phyloP scores from a whole-genome alignment of 2,888 invertebrate species.

The Bibio marci region DNA sequence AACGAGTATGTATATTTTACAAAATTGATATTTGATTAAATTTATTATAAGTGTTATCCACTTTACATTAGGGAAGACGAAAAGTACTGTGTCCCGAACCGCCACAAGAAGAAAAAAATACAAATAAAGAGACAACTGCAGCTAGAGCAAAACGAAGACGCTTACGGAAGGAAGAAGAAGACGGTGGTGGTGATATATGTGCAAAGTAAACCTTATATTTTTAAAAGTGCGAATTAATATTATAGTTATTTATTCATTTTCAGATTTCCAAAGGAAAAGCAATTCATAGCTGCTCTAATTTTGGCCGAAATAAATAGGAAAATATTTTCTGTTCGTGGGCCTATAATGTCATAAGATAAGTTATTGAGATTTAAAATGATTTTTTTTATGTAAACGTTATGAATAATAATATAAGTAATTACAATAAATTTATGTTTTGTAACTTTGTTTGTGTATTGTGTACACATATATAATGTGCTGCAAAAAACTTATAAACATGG shows the following conservation, averaged over 20 bases:
- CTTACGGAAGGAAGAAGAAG: conserved; percentile 27
- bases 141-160: conserved; percentile 20
- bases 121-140: conserved; percentile 29
- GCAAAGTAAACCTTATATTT: conserved; percentile 10
- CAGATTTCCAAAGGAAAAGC: conserved; percentile 40
- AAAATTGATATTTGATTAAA: neutral
- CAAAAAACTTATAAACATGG: too few species aligned
- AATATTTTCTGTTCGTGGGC: conserved; percentile 48
- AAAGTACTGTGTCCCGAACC: conserved; percentile 2
- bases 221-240: neutral
- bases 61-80: neutral
- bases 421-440: too few species aligned
- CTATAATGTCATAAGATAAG: too few species aligned
- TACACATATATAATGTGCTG: too few species aligned
- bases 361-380: too few species aligned
- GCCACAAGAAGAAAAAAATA: conserved; percentile 15
- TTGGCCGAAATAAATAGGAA: conserved; percentile 66
- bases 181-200: conserved; percentile 27
- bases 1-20: conserved; percentile 12
- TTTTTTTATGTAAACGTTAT: too few species aligned
- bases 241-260: neutral
- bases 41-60: conserved; percentile 1
- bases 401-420: too few species aligned
- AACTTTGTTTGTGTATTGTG: too few species aligned
- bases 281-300: conserved; percentile 53